phyloP scores from a whole-genome alignment of 2,113 vertebrate species.

The Macrotus californicus region DNA sequence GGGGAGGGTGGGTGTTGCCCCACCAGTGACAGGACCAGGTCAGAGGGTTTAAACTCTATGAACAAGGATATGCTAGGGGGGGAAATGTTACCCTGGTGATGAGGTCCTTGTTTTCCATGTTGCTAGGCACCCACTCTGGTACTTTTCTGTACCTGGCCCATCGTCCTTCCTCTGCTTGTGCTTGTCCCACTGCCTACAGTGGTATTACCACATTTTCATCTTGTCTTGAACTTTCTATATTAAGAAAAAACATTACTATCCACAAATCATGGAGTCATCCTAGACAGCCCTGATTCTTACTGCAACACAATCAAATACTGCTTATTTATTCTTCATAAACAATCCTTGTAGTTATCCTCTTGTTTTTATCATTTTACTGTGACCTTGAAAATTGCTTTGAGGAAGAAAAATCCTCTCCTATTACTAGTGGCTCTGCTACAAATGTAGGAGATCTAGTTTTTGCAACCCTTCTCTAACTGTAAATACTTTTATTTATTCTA shows the following conservation, averaged over 20 bases:
- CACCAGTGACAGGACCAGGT: too few relatives aligned
- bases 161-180: too few relatives aligned
- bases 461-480: neutral
- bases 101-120: too few relatives aligned
- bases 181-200: too few relatives aligned
- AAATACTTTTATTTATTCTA: neutral
- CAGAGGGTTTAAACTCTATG: too few relatives aligned
- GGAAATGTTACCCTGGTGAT: too few relatives aligned
- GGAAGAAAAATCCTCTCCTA: neutral
- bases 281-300: neutral
- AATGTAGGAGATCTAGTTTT: neutral
- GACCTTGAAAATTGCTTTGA: neutral
- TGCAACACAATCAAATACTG: neutral
- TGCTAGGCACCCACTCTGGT: too few relatives aligned
- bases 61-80: too few relatives aligned
- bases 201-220: neutral
- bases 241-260: neutral
- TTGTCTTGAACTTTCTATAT: neutral
- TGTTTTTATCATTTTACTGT: neutral
- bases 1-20: too few relatives aligned
- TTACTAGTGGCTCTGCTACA: neutral
- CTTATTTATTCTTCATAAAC: neutral
- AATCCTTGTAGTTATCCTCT: neutral
- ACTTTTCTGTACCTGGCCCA: too few relatives aligned
- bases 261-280: neutral